Evolutionary conservation across 2,113 vertebrate genomes (phyloP).

Genomic region (Gyps fulvus): DNA sequence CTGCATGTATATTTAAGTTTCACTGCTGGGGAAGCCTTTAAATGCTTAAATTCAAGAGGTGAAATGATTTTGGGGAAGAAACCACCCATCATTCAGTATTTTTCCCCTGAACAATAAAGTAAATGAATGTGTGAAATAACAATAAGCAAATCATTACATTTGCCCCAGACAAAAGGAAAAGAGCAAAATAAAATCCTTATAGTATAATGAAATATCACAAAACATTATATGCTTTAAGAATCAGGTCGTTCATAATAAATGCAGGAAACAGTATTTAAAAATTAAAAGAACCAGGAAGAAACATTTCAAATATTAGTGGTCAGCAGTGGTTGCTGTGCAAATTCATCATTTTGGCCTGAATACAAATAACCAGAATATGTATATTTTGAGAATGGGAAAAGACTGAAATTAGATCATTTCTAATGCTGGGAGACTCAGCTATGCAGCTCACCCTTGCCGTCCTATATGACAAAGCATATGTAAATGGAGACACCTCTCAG

Average conservation of each 20-base stretch:
- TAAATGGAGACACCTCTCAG: neutral
- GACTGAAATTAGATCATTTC: neutral
- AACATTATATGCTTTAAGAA: neutral
- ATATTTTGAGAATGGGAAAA: neutral
- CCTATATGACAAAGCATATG: neutral
- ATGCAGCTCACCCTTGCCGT: neutral
- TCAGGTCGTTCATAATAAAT: neutral
- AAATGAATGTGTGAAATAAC: constrained; percentile 28
- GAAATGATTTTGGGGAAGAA: neutral
- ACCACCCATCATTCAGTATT: neutral
- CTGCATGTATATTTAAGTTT: neutral
- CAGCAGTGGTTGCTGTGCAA: neutral
- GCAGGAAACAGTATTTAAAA: neutral
- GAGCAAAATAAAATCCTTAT: neutral
- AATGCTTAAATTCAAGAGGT: neutral
- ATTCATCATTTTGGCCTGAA: neutral
- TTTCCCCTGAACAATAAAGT: constrained; percentile 16
- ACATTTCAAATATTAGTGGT: neutral
- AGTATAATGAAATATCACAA: neutral
- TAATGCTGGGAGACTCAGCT: neutral
- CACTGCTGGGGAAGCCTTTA: neutral
- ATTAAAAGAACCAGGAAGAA: neutral
- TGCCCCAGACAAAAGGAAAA: neutral
- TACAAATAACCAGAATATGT: neutral
- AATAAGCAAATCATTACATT: neutral